Evolutionary conservation across 2,888 invertebrate genomes (phyloP), one percentile per base, ranked within the genome.

Genomic region (Monochamus alternatus): DNA sequence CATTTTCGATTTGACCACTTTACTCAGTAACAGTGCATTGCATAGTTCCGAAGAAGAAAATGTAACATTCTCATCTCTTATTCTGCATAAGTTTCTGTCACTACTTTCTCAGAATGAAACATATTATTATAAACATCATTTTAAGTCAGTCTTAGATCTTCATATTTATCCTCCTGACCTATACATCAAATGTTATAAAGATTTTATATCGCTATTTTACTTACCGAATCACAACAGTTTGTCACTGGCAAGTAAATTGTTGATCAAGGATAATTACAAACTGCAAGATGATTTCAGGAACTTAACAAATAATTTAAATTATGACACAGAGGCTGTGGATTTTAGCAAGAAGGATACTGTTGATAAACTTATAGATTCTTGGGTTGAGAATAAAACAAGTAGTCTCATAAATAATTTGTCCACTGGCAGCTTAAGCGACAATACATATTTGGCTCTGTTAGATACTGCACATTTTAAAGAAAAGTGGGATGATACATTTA

Each of bases 401-500:
- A 9, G 30, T 8, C 12, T 9, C n/a, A 30, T 51, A 12, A 43
- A 8, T 2, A 30, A 51, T 65, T 51, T 65, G 22, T 12, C n/a
- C 22, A 5, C 3, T 3, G n/a, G 14, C 2, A 51, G 9, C 14
- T 12, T 65, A 44, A 38, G 7, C 4, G 22, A 51, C 22, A 31
- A 43, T 4, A 43, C 43, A 22, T 8, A 14, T 3, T 12, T 63
- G n/a, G 38, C 63, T 8, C 7, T 44, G 14, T 38, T 32, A n/a
- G 38, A 63, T 43, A 8, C n/a, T 12, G n/a, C 43, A 3, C 32
- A 63, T 14, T 63, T 63, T n/a, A 43, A 63, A n/a, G 43, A 14
- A 12, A 63, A 63, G n/a, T 63, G 63, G 63, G n/a, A 12, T 9
- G 4, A n/a, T 43, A 38, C 44, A 2, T 63, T 63, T 43, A 63